Evolutionary conservation across 2,888 invertebrate species (phyloP), one percentile per base, ranked within the genome.

Genomic region (Caenorhabditis plicata): DNA sequence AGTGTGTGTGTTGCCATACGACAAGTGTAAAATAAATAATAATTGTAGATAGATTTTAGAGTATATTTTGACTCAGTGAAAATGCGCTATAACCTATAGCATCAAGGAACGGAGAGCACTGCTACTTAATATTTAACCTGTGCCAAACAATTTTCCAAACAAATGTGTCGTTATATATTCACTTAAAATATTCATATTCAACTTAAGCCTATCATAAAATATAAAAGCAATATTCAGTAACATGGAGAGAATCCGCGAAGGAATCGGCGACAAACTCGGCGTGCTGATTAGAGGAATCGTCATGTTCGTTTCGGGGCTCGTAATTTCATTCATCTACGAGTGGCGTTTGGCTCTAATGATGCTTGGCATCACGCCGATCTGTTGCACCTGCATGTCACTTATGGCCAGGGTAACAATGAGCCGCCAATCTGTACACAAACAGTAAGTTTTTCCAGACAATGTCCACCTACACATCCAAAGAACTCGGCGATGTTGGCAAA

Each of bases 251-350:
- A 62, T 62, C 45, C 51, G 46, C 32, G 75, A 75, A 53, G 75
- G 75, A 39, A 73, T 75, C 62, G 75, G 75, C 49, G 75, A 75
- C 40, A 75, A 75, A 51, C 67, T 75, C 27, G 73, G 73, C 25
- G 64, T 75, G n/a, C 68, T 75, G 25, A 55, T 75, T 50, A 64
- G 74, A 47, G 73, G 72, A 43, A 51, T 43, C 29, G 70, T 68
- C 29, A 74, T 74, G 74, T 60, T 71, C 35, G 38, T 60, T 44
- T 67, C 71, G 8, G 70, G 72, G 15, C 54, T 72, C 19, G 57
- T 71, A 17, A 56, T 75, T 20, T 41, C 71, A 2, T 75, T 68
- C 61, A 63, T 65, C 39, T 75, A 75, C 48, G 66, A 75, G 29
- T 75, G 75, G 75, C 54, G 73, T 46, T 40, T 75, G 15, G 72